These are phyloP conservation scores for Chlorodrepanis virens DNA, from an alignment of 2,113 vertebrate species.

Conservation along the genomic window DNA sequence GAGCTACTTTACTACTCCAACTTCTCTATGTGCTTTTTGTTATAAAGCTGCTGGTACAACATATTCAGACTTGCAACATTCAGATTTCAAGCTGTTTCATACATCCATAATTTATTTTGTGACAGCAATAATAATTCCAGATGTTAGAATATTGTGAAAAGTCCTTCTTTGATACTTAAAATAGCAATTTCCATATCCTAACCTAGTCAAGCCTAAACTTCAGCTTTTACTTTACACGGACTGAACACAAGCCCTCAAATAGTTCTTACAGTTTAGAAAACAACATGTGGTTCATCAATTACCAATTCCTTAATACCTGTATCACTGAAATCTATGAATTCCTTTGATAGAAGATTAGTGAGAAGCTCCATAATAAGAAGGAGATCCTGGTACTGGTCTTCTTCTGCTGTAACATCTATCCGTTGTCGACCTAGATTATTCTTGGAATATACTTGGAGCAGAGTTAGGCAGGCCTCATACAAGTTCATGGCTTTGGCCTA, in stretches of 20 bases:
- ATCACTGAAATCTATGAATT: slow-evolving; percentile 99
- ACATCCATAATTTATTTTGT: neutral
- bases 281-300: neutral
- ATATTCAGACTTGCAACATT: neutral
- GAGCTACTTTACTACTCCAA: neutral
- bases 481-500: slow-evolving; percentile 98
- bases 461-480: slow-evolving; percentile 94
- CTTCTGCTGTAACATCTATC: slow-evolving; percentile 89
- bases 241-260: neutral
- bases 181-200: neutral
- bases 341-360: slow-evolving; percentile 96
- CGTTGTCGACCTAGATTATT: slow-evolving; percentile 93
- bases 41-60: neutral
- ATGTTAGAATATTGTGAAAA: neutral
- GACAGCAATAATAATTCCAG: neutral
- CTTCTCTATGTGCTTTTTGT: neutral
- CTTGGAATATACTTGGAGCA: slow-evolving; percentile 97
- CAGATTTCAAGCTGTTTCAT: neutral
- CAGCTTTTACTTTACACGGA: neutral
- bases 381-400: slow-evolving; percentile 98
- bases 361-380: slow-evolving; percentile 99
- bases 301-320: slow-evolving; percentile 77
- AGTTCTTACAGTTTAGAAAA: neutral
- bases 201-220: neutral
- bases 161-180: neutral